Evolutionary conservation across 1,140 invertebrate genomes (phyloP).

Genomic region (Temnothorax nylanderi): DNA sequence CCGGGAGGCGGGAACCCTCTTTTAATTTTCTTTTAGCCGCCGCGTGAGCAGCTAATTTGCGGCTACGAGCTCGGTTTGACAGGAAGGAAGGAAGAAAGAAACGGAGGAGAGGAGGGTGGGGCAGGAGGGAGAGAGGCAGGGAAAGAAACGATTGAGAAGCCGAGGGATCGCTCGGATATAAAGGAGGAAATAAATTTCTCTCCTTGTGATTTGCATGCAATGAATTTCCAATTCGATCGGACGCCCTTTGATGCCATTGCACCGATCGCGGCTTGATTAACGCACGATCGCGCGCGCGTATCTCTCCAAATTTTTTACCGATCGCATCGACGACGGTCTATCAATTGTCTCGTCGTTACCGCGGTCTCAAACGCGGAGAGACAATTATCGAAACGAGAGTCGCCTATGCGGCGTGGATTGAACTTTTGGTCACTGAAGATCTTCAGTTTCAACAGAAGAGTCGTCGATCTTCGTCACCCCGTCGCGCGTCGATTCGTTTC

Average conservation of each 20-base stretch:
- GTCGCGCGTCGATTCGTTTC: constrained; percentile 21
- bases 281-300: constrained; percentile 38
- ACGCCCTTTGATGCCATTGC: constrained; percentile 72
- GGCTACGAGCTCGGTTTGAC: constrained; percentile 73
- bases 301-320: constrained; percentile 12
- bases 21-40: constrained; percentile 76
- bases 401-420: background rate
- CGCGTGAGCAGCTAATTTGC: constrained; percentile 73
- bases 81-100: constrained; percentile 72
- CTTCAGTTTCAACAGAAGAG: background rate
- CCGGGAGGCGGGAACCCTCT: constrained; percentile 61
- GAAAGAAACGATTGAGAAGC: constrained; percentile 65
- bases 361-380: background rate
- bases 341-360: background rate
- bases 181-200: constrained; percentile 77
- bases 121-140: constrained; percentile 8
- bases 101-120: background rate
- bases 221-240: constrained; percentile 73
- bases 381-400: background rate
- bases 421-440: background rate
- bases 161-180: constrained; percentile 61
- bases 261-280: constrained; percentile 69
- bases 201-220: constrained; percentile 79
- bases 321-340: background rate
- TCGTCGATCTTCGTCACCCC: constrained; percentile 23